Evolutionary conservation across 2,797 vertebrate genomes (phyloP).

Genomic region (Esox masquinongy): DNA sequence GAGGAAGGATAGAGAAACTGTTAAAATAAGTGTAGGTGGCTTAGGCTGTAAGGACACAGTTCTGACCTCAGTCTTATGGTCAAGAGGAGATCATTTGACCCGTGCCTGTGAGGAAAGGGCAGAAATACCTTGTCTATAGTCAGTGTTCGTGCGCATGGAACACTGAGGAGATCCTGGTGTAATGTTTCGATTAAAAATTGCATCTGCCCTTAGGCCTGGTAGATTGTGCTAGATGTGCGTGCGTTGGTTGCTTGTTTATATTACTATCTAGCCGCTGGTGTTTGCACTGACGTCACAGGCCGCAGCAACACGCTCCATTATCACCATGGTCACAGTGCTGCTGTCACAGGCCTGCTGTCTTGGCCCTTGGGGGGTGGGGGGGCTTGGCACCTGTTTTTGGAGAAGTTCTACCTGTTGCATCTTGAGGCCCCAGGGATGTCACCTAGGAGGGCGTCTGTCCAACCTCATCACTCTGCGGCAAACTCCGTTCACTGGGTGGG

Average conservation of each 20-base stretch:
- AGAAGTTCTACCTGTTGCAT: constrained; percentile 9
- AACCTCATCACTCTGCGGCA: constrained; percentile 27
- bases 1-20: not conserved
- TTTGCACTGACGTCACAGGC: constrained; percentile 38
- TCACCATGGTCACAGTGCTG: constrained; percentile 53
- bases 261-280: not conserved
- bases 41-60: constrained; percentile 22
- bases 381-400: constrained; percentile 31
- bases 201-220: not conserved
- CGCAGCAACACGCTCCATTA: constrained; percentile 37
- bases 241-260: not conserved
- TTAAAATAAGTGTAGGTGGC: constrained; percentile 33
- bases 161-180: not conserved
- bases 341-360: constrained; percentile 23
- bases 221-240: constrained; percentile 19
- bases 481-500: constrained; percentile 57
- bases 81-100: constrained; percentile 34
- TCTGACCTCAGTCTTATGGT: constrained; percentile 21
- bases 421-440: constrained; percentile 25
- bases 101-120: constrained; percentile 13
- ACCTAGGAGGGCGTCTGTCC: constrained; percentile 12
- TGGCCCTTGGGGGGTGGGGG: not conserved
- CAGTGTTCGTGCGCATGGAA: not conserved
- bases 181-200: not conserved
- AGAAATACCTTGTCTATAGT: constrained; percentile 20